Base-by-base conservation (phyloP, 2,797 vertebrate genomes). In the Emys orbicularis region DNA sequence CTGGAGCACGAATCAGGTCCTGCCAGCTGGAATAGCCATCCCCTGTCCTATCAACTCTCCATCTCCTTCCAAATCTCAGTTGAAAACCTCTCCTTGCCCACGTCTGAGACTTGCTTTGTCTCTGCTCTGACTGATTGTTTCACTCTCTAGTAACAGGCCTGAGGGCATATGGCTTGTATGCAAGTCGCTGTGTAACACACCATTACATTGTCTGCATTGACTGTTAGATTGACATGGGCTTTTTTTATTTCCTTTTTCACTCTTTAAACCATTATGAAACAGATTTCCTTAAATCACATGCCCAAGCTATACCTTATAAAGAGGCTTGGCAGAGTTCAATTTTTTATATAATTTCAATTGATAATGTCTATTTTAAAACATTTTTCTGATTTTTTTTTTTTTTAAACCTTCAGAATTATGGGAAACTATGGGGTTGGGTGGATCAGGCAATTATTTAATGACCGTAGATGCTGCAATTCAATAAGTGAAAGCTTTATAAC, bases 91-190 rank as follows among this genome's bases (percentile, higher is more conserved):
- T 13, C 72, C 25, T 72, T 41, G 37, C 34, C 44, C 19, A 2
- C 31, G 89, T 6, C 29, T 77, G 11, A 52, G 21, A 41, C 82
- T 37, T 0, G 1, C 87, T 86, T 74, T 0, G 0, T 49, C 37
- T 72, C 68, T 41, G 37, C 31, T 21, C n/a, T 25, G 37, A 72
- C 5, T 9, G 16, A 68, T 25, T 61, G 61, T 65, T 74, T 41
- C 23, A 44, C 25, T 7, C 41, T 44, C 23, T 41, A 6, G 11
- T 23, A 41, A 25, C 9, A 44, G 41, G 80, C 88, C 19, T 0
- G 0, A 44, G 68, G 61, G 47, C 25, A 52, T 0, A 0, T 0
- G 1, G 86, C 80, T 84, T 68, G 54, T 3, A 12, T 82, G 68
- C 59, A 56, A 56, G 56, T 6, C 49, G 16, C 47, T 61, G 50